Conservation (phyloP, 1,140 invertebrate species). For the Drosophila teissieri region DNA sequence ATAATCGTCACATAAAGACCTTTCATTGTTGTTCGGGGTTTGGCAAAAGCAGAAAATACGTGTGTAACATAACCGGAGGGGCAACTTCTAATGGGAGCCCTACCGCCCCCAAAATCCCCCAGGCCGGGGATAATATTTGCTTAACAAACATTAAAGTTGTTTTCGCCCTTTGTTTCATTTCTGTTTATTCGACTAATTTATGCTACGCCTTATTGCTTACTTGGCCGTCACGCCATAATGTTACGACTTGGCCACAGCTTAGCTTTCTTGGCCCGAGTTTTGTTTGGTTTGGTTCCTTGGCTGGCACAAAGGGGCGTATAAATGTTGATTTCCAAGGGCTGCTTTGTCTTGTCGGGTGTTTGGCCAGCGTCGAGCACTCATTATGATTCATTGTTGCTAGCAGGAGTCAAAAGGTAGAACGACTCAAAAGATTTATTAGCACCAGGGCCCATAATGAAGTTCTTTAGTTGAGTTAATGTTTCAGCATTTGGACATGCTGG, state of each 20-base stretch:
- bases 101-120: neutral
- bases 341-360: constrained; percentile 30
- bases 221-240: constrained; percentile 74
- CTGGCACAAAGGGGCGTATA: constrained; percentile 39
- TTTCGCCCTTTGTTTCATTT: constrained; percentile 55
- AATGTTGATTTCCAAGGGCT: constrained; percentile 34
- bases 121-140: constrained; percentile 58
- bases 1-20: constrained; percentile 80
- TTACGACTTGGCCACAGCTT: constrained; percentile 61
- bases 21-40: constrained; percentile 62
- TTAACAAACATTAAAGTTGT: constrained; percentile 81
- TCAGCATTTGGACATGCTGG: constrained; percentile 45
- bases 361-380: constrained; percentile 41
- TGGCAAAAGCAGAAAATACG: constrained; percentile 23
- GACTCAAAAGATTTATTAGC: constrained; percentile 73
- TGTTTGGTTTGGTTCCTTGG: constrained; percentile 7
- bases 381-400: constrained; percentile 73
- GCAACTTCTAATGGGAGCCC: constrained; percentile 19
- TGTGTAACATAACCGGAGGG: constrained; percentile 35
- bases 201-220: constrained; percentile 78
- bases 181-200: constrained; percentile 77
- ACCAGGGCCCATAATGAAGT: constrained; percentile 63
- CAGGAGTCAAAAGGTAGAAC: constrained; percentile 69
- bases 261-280: constrained; percentile 34
- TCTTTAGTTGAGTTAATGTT: constrained; percentile 72